Conservation (phyloP, 2,888 invertebrate species). For the Elysia crispata region DNA sequence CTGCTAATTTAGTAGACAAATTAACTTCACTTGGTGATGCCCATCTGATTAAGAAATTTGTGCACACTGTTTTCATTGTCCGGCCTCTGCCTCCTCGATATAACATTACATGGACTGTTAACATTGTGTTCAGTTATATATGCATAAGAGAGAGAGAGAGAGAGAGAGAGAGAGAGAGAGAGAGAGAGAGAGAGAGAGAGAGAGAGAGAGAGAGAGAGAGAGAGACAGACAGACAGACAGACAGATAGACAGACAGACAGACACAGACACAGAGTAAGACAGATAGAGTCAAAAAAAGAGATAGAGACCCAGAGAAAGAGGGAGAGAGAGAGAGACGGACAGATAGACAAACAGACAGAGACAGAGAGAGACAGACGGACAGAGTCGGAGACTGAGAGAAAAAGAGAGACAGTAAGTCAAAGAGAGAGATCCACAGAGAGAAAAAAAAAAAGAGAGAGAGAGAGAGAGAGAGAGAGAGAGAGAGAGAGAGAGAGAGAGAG, state of each 20-base stretch:
- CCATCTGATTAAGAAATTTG: too few relatives aligned
- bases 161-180: not conserved
- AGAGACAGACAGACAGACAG: too few relatives aligned
- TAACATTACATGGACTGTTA: not conserved
- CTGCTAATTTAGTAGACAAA: too few relatives aligned
- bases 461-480: not conserved
- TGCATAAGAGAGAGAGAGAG: too few relatives aligned
- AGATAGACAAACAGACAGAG: too few relatives aligned
- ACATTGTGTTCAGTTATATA: not conserved
- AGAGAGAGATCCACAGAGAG: not conserved
- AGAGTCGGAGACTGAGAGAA: not conserved
- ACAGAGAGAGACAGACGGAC: not conserved
- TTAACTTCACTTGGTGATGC: too few relatives aligned
- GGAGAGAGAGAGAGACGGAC: not conserved
- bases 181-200: not conserved
- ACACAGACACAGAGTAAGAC: not conserved
- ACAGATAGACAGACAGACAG: not conserved
- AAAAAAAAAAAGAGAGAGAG: not conserved
- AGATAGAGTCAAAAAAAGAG: not conserved
- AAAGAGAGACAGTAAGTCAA: not conserved
- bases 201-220: too few relatives aligned
- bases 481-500: too few relatives aligned
- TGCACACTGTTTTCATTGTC: too few relatives aligned
- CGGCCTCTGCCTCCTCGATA: too few relatives aligned
- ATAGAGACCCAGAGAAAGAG: not conserved